Base-by-base conservation (phyloP, 1,140 invertebrate genomes). In the Globodera ellingtonae region DNA sequence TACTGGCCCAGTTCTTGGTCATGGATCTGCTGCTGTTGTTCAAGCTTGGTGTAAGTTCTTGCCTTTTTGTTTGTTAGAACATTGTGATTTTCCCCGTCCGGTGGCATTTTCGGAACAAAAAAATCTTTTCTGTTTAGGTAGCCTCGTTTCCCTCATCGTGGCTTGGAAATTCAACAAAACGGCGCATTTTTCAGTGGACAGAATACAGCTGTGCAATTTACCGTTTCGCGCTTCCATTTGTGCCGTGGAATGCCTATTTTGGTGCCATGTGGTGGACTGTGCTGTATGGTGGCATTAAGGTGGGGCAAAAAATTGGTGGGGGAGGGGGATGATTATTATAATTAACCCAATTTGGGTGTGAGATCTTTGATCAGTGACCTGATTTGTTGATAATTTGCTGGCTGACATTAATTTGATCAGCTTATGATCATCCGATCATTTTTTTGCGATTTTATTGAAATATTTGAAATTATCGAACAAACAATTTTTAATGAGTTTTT, bases 181-280 rank as follows among this genome's bases (percentile, higher is more conserved):
- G 81, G 59, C 56, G 81, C 48, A 50, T 82, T 35, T 82, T 84
- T 44, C 81, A 82, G 59, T 82, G 81, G 81, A 18, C 81, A 5
- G 81, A 82, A 15, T 82, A 82, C 67, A 82, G 21, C 35, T 50
- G 80, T 67, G 70, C 81, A 21, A 50, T 82, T 6, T 82, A 82
- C 69, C 81, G 81, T 24, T 82, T 82, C 21, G 21, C 47, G 1
- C 7, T 82, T 18, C 81, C 81, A 48, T 75, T 75, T 65, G 71
- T 82, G 21, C 81, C 81, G 52, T 82, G 81, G 81, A 70, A 65
- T 48, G 79, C 79, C 48, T 82, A 75, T 59, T 82, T 82, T 7
- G 65, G 65, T 46, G 13, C 35, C 50, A 6, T 83, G 4, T 70
- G 56, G 62, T 82, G 50, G 59, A 75, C 81, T n/a, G 79, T 82